Evolutionary conservation across 2,888 invertebrate species (phyloP), one percentile per base, ranked within the genome.

Genomic region (Oxystoma pomonae): DNA sequence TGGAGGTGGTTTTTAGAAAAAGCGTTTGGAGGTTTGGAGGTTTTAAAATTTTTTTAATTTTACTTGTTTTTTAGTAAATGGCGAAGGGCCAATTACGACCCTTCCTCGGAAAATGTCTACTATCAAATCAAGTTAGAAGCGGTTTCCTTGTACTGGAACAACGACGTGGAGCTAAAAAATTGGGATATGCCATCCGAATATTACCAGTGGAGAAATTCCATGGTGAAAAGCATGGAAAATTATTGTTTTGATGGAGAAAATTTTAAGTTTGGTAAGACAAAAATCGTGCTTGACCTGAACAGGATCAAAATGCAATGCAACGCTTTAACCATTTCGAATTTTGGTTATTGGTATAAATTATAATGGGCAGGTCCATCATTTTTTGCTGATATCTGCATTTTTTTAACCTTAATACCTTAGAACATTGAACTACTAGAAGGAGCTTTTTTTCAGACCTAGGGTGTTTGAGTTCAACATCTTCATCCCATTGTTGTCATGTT

Each of bases 61-160:
- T 22, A 65, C 65, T 53, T n/a, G n/a, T n/a, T n/a, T n/a, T n/a
- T n/a, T 55, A 90, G 86, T 78, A 91, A 91, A 83, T 92, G 92
- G 92, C 91, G 77, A 88, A 78, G 88, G 86, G 3, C 84, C 84
- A 73, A 73, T 64, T 70, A 68, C 20, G 81, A 83, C 19, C 84
- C 85, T 67, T 70, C 70, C 59, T 71, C 73, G n/a, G 74, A 77
- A 19, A 74, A 69, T 1, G 75, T 73, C 22, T 90, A 90, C 77
- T 92, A 93, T 80, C 82, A 92, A 75, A 83, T 92, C 75, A 87
- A 90, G 70, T 81, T 92, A 53, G 90, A 91, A 72, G 90, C 91
- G 0, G 81, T 92, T 16, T 91, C 91, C 0, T 76, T 88, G 0
- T 93, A 93, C 78, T 89, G 91, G 87, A 92, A 92, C 78, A 85